Base-by-base conservation (phyloP, 2,888 invertebrate species). In the Psylliodes chrysocephalus region DNA sequence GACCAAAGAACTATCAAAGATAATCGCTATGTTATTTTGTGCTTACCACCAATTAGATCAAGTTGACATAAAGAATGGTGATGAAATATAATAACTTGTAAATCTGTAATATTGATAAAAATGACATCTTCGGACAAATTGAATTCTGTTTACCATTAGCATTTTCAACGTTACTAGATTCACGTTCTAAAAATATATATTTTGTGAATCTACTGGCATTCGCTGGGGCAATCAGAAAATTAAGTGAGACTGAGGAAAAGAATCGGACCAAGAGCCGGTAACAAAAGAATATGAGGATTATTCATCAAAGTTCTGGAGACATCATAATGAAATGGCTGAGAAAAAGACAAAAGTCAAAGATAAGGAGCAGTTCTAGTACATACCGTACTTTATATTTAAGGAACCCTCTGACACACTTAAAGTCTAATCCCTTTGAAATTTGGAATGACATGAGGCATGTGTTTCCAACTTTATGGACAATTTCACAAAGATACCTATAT, bases 1-100 rank as follows among this genome's bases (percentile, higher is more conserved):
- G n/a, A 76, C 78, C 7, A 76, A 74, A 35, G 75, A 78, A 77
- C 66, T 78, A 35, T 75, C 70, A 33, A 55, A 54, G 53, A 47
- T 67, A 38, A 65, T 65, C 5, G 62, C 53, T 4, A 52, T 65
- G 49, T 35, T 35, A 35, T 35, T 35, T 35, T 35, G 35, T 35
- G 35, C 35, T 35, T 35, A 35, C 12, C 35, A 35, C 5, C 35
- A 35, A n/a, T 35, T 35, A 35, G 35, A 38, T 53, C 12, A 47
- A 55, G 8, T 65, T 57, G 33, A 15, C 62, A 8, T 38, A 15
- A 52, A 25, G 18, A 12, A 40, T 47, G 30, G 42, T 60, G 10
- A 30, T 15, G 25, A 19, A 44, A 25, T 33, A 52, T 5, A 25
- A n/a, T n/a, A 49, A 49, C 10, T 8, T 4, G 25, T 25, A 25